Conservation (phyloP, 2,888 invertebrate species). For the Trissoscelio sp. region DNA sequence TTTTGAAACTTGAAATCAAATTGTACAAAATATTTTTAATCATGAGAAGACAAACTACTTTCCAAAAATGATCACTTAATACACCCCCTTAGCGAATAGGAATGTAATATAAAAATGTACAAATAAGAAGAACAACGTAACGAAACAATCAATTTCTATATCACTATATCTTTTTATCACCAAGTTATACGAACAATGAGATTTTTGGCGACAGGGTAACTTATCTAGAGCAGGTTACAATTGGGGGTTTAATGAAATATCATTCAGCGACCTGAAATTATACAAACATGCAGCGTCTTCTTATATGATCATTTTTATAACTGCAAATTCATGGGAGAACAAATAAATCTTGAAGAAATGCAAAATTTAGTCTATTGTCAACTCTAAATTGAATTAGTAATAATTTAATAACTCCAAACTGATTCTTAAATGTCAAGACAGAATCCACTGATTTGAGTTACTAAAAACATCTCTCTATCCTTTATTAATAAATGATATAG, state of each 20-base stretch:
- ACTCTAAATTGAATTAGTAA: too few relatives aligned
- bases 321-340: too few relatives aligned
- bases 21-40: not conserved
- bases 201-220: slow-evolving; percentile 56
- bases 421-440: too few relatives aligned
- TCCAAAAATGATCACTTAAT: not conserved
- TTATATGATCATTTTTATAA: slow-evolving; percentile 68
- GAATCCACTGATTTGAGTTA: too few relatives aligned
- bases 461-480: too few relatives aligned
- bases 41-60: not conserved
- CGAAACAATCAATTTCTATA: slow-evolving; percentile 55
- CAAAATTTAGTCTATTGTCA: too few relatives aligned
- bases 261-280: not conserved
- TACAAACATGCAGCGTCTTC: slow-evolving; percentile 38
- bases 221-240: slow-evolving; percentile 23
- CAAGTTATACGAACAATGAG: slow-evolving; percentile 12
- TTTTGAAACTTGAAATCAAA: not conserved
- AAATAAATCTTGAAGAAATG: too few relatives aligned
- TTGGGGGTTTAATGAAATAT: slow-evolving; percentile 18
- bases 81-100: slow-evolving; percentile 2
- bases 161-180: slow-evolving; percentile 29
- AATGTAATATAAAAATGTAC: slow-evolving; percentile 61
- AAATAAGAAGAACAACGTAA: slow-evolving; percentile 63
- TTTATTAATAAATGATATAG: too few relatives aligned
- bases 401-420: too few relatives aligned